Evolutionary conservation across 2,797 vertebrate genomes (phyloP), one percentile per base, ranked within the genome.

Genomic region (Poecilia gillii): DNA sequence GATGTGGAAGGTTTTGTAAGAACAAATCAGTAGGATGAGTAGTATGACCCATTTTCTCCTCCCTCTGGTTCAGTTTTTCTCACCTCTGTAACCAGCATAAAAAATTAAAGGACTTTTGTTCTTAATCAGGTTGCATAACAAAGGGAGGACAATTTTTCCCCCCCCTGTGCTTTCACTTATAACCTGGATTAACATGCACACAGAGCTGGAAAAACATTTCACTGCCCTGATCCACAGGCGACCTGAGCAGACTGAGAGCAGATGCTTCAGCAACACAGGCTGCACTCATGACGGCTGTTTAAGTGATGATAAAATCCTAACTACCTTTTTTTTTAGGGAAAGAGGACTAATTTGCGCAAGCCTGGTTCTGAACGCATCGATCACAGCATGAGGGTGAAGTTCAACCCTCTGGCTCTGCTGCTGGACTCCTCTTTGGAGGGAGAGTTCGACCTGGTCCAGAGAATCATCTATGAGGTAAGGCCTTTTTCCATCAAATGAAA

Each of bases 341-440:
- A 99, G 91, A 97, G 98, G 90, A 99, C 98, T 0, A 99, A 99
- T 90, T 87, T 99, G 89, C 97, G 98, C n/a, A 99, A 99, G 92
- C 81, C 81, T 0, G 96, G 96, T 39, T 99, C 98, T 0, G 98
- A 99, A 88, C 96, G 98, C 79, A 98, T 99, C 36, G 96, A 94
- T 14, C 98, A 99, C 76, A 94, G 91, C 76, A 98, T 99, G 98
- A 96, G 98, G 90, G 98, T 99, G 86, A 98, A 97, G 82, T 99
- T 99, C 92, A 99, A 99, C 90, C 98, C 98, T 0, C 95, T 99
- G 0, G 97, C 98, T 1, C 93, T 99, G 80, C 96, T 99, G 73
- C 95, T 99, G 66, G 98, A 99, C 93, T 99, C 98, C 0, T 99
- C 98, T 76, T 94, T 99, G 94, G 98, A 99, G 87, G 98, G 98